Percentiles rank a stretch among this genome's conserved stretches.
These are phyloP conservation scores for Drosophila guanche DNA, from an alignment of 1,140 invertebrate species.

Conservation along the genomic window DNA sequence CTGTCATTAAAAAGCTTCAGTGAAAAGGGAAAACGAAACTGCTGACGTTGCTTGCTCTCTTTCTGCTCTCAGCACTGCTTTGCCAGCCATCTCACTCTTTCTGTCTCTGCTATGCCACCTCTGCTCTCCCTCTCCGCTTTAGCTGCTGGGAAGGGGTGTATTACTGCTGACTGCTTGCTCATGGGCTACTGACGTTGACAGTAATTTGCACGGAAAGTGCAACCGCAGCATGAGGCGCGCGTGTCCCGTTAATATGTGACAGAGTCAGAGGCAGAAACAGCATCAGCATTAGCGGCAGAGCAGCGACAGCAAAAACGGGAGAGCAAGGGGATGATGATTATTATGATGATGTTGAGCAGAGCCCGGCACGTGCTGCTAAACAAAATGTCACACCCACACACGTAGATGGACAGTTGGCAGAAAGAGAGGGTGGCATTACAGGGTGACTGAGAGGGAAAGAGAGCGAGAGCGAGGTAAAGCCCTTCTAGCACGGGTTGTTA, in stretches of 20 bases:
- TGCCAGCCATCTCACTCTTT: neutral
- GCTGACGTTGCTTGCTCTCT: constrained; percentile 34
- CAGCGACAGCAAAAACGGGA: neutral
- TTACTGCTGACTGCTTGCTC: constrained; percentile 43
- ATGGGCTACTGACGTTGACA: constrained; percentile 63
- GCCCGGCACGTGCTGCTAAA: constrained; percentile 72
- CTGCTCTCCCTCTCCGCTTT: neutral
- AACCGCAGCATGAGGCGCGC: constrained; percentile 72
- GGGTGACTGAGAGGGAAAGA: neutral
- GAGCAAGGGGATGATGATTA: constrained; percentile 12
- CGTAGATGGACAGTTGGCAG: neutral
- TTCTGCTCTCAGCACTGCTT: neutral
- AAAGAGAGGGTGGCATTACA: neutral
- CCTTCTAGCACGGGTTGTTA: no score
- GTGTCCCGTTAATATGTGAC: constrained; percentile 60
- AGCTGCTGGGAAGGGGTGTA: constrained; percentile 21
- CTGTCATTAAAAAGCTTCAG: constrained; percentile 66
- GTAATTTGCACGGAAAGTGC: constrained; percentile 77
- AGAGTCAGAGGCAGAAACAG: neutral
- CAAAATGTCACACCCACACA: constrained; percentile 53
- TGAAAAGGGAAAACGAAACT: constrained; percentile 70
- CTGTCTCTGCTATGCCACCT: neutral
- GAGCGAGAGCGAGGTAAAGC: constrained; percentile 1
- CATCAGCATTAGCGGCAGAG: neutral
- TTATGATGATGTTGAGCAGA: constrained; percentile 39